phyloP scores from a whole-genome alignment of 2,113 vertebrate genomes.

The Oreochromis spilurus region DNA sequence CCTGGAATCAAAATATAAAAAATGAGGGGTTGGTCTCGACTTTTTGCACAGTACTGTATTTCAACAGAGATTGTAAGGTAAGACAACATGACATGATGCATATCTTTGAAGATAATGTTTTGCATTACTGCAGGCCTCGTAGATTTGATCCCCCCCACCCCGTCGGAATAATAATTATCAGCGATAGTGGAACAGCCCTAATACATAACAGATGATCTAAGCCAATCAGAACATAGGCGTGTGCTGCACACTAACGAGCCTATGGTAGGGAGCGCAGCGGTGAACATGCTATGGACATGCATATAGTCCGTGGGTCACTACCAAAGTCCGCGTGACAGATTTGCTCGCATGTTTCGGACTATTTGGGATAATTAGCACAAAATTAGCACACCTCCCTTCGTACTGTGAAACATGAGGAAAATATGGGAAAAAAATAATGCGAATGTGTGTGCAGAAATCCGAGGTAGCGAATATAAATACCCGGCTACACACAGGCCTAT shows the following conservation, averaged over 20 bases:
- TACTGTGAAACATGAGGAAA: background rate
- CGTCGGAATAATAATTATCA: background rate
- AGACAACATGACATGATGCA: background rate
- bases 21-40: background rate
- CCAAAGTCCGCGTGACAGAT: background rate
- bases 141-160: background rate
- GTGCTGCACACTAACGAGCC: background rate
- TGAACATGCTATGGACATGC: background rate
- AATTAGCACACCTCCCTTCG: background rate
- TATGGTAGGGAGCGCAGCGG: background rate
- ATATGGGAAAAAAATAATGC: background rate
- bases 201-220: background rate
- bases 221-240: background rate
- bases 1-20: too few relatives aligned
- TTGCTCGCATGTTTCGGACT: background rate
- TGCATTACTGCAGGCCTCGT: background rate
- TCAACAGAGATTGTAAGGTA: background rate
- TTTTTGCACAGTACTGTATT: background rate
- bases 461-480: background rate
- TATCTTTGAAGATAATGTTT: background rate
- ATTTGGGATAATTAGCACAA: background rate
- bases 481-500: slow-evolving; percentile 23
- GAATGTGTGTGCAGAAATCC: background rate
- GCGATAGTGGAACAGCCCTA: background rate
- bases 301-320: background rate